A percentile compares a stretch with the other conserved stretches of the same genome.
Conservation (phyloP, 2,113 vertebrate species). For the Dascyllus trimaculatus region DNA sequence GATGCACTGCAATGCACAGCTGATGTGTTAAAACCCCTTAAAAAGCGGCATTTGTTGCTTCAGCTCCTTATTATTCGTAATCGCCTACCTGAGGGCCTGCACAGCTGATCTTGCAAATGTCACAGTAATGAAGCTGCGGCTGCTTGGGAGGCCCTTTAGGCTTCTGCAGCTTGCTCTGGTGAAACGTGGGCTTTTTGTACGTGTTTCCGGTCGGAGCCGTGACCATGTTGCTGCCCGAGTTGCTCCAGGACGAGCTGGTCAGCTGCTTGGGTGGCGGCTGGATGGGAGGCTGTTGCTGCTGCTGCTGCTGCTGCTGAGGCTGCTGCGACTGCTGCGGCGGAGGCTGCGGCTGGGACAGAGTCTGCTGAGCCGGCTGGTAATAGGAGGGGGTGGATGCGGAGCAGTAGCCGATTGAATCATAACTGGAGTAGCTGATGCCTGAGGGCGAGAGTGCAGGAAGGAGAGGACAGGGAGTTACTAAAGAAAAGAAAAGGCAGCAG, state of each 20-base stretch:
- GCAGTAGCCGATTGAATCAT: conserved; percentile 77
- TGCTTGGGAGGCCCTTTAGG: conserved; percentile 84
- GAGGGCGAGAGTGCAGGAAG: conserved; percentile 25
- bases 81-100: conserved; percentile 88
- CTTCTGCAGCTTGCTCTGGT: conserved; percentile 82
- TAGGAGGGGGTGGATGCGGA: conserved; percentile 78
- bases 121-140: conserved; percentile 88
- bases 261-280: conserved; percentile 79
- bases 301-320: conserved; percentile 57
- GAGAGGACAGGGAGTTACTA: conserved; percentile 13
- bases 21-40: no score
- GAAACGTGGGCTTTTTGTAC: conserved; percentile 82
- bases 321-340: conserved; percentile 67
- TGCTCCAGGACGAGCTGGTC: conserved; percentile 81
- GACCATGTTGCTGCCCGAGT: conserved; percentile 76
- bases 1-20: neutral
- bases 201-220: conserved; percentile 58
- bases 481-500: conserved; percentile 12
- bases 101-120: conserved; percentile 91
- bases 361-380: conserved; percentile 79
- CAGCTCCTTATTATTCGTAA: neutral
- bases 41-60: neutral
- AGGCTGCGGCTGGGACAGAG: conserved; percentile 75
- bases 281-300: conserved; percentile 65
- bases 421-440: conserved; percentile 84